These are phyloP conservation scores for Sinotaia quadrata DNA, from an alignment of 2,888 invertebrate species.

Conservation along the genomic window DNA sequence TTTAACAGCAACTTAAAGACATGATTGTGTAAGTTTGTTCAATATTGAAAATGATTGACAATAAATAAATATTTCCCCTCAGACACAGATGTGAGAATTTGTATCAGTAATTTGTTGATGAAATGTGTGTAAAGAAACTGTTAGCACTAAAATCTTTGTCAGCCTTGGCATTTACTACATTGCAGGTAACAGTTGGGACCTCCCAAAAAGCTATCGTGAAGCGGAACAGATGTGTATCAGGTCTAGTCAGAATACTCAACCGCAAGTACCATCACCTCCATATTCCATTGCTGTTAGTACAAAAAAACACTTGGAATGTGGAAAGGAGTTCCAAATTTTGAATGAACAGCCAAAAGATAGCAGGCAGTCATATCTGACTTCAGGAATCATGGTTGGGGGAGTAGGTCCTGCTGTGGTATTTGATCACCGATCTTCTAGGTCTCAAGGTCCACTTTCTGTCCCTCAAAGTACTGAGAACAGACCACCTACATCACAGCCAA, in stretches of 20 bases:
- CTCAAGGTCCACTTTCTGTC: background rate
- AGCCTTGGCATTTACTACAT: background rate
- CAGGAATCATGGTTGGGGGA: slow-evolving; percentile 6
- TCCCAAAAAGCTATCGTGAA: slow-evolving; percentile 33
- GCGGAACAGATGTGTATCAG: slow-evolving; percentile 32
- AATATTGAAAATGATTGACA: too few species aligned
- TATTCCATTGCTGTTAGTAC: too few species aligned
- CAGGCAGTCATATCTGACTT: slow-evolving; percentile 21
- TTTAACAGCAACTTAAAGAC: too few species aligned
- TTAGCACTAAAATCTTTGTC: background rate
- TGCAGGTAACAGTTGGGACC: slow-evolving; percentile 42
- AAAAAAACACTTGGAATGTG: slow-evolving; percentile 19
- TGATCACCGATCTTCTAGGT: background rate
- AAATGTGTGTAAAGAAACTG: background rate
- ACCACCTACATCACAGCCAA: background rate
- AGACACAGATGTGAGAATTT: too few species aligned
- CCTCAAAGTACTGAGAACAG: background rate
- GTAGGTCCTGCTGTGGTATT: slow-evolving; percentile 15
- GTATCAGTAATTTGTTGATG: too few species aligned
- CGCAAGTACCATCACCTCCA: too few species aligned
- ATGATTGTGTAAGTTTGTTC: too few species aligned
- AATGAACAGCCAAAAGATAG: background rate
- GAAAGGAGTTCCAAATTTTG: slow-evolving; percentile 20
- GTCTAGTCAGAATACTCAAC: slow-evolving; percentile 16
- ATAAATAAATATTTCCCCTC: too few species aligned